phyloP scores from a whole-genome alignment of 1,140 invertebrate species.

The Thaumetopoea pityocampa region DNA sequence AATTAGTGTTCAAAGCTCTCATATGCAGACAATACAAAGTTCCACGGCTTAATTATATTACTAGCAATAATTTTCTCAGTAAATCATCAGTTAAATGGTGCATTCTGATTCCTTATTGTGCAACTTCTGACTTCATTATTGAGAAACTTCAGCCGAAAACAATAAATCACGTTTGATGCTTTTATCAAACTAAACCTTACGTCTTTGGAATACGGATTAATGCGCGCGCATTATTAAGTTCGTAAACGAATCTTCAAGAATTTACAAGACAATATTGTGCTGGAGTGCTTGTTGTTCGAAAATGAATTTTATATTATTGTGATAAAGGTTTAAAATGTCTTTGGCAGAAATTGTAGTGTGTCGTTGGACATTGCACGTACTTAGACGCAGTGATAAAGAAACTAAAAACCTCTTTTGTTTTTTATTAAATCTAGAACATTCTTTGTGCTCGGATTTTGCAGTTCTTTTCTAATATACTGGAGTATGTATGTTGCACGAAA shows the following conservation, averaged over 20 bases:
- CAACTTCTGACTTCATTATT: slow-evolving; percentile 9
- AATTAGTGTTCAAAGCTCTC: too few species aligned
- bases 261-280: slow-evolving; percentile 5
- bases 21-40: too few species aligned
- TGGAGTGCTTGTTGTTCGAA: background rate
- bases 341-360: background rate
- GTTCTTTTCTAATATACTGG: too few species aligned
- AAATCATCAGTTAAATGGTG: slow-evolving; percentile 10
- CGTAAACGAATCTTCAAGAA: slow-evolving; percentile 1
- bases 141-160: slow-evolving; percentile 4
- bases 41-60: slow-evolving; percentile 5
- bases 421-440: too few species aligned
- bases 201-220: background rate
- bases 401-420: too few species aligned
- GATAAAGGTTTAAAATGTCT: background rate
- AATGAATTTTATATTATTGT: background rate
- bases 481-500: slow-evolving; percentile 1
- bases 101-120: slow-evolving; percentile 6
- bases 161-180: background rate
- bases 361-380: slow-evolving; percentile 5
- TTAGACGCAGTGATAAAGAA: slow-evolving; percentile 3
- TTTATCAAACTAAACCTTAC: background rate
- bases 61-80: slow-evolving; percentile 6
- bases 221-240: background rate
- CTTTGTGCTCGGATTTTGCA: too few species aligned